Evolutionary conservation across 2,113 vertebrate species (phyloP), one percentile per base, ranked within the genome.

Genomic region (Nothobranchius furzeri): DNA sequence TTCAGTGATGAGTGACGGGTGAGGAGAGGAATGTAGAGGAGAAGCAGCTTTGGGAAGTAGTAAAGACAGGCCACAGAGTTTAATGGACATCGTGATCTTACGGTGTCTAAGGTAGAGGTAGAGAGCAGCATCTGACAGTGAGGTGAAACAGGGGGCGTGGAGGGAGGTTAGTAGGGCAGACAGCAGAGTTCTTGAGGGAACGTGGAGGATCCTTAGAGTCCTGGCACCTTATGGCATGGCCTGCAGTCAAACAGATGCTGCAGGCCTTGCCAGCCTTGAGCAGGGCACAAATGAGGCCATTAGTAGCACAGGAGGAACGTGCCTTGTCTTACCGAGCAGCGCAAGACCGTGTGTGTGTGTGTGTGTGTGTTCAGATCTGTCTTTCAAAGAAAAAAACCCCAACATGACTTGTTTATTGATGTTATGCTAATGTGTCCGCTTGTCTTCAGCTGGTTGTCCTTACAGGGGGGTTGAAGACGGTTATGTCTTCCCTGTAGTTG

Each of bases 91-190:
- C 37, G 51, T 25, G 42, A 73, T 58, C 25, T 54, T 17, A 52
- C 1, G 24, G 42, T 3, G n/a, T 70, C 50, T 68, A 7, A 52
- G 52, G 49, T 63, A 50, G 12, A 46, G 3, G 14, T 50, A 48
- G 45, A 46, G 64, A 56, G 69, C 50, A 46, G 9, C 53, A 46
- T 78, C 68, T 75, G 73, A 79, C 68, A 37, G 57, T 43, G 69
- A 91, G 84, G 86, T 91, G 92, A 91, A 92, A 93, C 91, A 46
- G 36, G 84, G 85, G 89, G 89, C 92, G 93, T 93, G 88, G 94
- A 93, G 93, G 94, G 91, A 91, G 92, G 94, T 92, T 91, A 89
- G 92, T 84, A 87, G 92, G 93, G 93, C 93, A 91, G 87, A 90
- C 93, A 59, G 60, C 88, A 42, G 54, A 64, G 75, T 83, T 90